A percentile compares a stretch with the other conserved stretches of the same genome.
phyloP scores from a whole-genome alignment of 2,888 invertebrate genomes.

The Trichopria drosophilae region DNA sequence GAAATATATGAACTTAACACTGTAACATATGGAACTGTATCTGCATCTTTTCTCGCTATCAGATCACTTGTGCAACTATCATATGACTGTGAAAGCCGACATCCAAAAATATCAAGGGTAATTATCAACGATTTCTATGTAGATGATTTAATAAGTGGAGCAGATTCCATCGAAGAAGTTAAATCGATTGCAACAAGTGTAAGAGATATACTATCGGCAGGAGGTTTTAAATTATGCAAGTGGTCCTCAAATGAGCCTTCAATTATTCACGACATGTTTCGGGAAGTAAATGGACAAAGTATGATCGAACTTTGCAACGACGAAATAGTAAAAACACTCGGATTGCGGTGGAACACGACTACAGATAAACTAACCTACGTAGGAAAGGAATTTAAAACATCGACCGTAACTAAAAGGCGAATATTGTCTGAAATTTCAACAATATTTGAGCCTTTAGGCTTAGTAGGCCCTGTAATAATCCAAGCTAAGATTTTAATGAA shows the following conservation, averaged over 20 bases:
- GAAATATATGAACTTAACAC: constrained; percentile 23
- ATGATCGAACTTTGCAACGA: no score
- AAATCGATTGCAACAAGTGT: background rate
- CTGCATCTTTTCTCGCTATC: constrained; percentile 18
- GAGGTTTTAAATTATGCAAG: constrained; percentile 4
- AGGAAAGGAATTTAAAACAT: no score
- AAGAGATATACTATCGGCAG: background rate
- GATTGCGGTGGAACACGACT: no score
- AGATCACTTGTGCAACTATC: constrained; percentile 16
- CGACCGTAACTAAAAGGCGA: no score
- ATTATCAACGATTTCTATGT: constrained; percentile 18
- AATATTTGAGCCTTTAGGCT: background rate
- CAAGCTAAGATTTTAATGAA: background rate
- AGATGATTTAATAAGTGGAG: constrained; percentile 23
- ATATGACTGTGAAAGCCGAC: constrained; percentile 6
- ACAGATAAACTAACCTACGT: no score
- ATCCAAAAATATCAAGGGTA: constrained; percentile 5
- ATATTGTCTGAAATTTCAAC: background rate
- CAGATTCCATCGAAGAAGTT: constrained; percentile 13
- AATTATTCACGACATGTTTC: no score
- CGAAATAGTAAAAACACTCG: no score
- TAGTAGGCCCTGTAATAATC: background rate
- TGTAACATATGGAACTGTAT: constrained; percentile 16
- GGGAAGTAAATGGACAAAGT: no score
- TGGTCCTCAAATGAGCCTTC: no score